These are phyloP conservation scores for Bugula neritina DNA, from an alignment of 2,888 invertebrate species.

Conservation along the genomic window DNA sequence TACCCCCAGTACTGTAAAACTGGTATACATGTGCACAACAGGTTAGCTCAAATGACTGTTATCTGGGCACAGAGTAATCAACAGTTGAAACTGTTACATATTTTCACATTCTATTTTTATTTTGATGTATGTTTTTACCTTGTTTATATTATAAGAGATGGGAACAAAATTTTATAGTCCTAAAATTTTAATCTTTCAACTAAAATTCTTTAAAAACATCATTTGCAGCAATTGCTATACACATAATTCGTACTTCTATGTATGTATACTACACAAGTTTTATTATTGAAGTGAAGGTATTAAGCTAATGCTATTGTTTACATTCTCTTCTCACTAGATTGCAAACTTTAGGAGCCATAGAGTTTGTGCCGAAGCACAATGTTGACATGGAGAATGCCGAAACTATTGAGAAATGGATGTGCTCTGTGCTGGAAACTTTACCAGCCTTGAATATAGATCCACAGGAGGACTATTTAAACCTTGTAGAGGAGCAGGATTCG, in stretches of 20 bases:
- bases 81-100: too few relatives aligned
- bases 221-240: too few relatives aligned
- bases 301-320: background rate
- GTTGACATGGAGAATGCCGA: conserved; percentile 40
- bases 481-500: conserved; percentile 30
- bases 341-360: conserved; percentile 30
- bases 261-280: too few relatives aligned
- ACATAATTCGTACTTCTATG: too few relatives aligned
- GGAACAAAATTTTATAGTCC: too few relatives aligned
- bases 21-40: conserved; percentile 34
- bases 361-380: conserved; percentile 32
- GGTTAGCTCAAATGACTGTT: too few relatives aligned
- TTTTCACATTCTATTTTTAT: too few relatives aligned
- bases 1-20: conserved; percentile 40
- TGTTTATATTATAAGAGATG: too few relatives aligned
- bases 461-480: conserved; percentile 34
- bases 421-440: conserved; percentile 31
- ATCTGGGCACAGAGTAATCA: too few relatives aligned
- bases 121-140: too few relatives aligned
- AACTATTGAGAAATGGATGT: conserved; percentile 36
- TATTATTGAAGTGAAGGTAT: background rate
- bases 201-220: too few relatives aligned
- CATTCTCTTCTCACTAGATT: conserved; percentile 31
- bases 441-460: conserved; percentile 23
- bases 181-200: too few relatives aligned